Base-by-base conservation (phyloP, 1,140 invertebrate genomes). In the Leptinotarsa texana region DNA sequence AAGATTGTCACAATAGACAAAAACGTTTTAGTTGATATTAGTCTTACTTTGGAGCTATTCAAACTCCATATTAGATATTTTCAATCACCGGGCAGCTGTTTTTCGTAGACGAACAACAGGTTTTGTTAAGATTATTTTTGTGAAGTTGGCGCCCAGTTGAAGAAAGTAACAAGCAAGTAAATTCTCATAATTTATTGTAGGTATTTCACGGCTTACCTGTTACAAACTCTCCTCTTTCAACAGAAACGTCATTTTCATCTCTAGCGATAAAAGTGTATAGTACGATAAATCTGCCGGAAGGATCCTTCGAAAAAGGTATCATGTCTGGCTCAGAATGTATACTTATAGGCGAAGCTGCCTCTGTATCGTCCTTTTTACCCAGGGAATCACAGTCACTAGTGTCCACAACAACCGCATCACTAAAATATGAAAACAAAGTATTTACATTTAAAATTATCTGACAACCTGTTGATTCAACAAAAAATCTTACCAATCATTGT, bases 191-290 rank as follows among this genome's bases (percentile, higher is more conserved):
- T 42, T 42, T 11, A 42, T 42, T 42, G 3, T 42, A 42, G 3
- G 8, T 8, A 51, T 42, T 11, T 42, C 33, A 42, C 8, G 1
- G 33, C 49, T 76, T 82, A 86, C 85, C 85, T 24, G 96, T 97
- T 2, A 98, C 95, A 87, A 97, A 95, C 84, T 98, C 96, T 6
- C 96, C 96, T 68, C 95, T 87, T 83, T 97, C 95, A 0, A 98
- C 96, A 74, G 93, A 96, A 1, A 98, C 92, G 85, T 98, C 97
- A 84, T 98, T 97, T 84, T 98, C 96, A 85, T 98, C 95, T 48
- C 95, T 86, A 0, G 95, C 95, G 27, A 95, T 93, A 82, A 97
- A 98, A 13, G 95, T 96, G 84, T 97, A 98, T 4, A 98, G 86
- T 0, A 97, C 96, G 76, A 98, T 95, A 82, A 94, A 98, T 61